Percentiles rank a stretch among this genome's conserved stretches.
phyloP scores from a whole-genome alignment of 2,888 invertebrate species.

The Drosophila vallismaia region DNA sequence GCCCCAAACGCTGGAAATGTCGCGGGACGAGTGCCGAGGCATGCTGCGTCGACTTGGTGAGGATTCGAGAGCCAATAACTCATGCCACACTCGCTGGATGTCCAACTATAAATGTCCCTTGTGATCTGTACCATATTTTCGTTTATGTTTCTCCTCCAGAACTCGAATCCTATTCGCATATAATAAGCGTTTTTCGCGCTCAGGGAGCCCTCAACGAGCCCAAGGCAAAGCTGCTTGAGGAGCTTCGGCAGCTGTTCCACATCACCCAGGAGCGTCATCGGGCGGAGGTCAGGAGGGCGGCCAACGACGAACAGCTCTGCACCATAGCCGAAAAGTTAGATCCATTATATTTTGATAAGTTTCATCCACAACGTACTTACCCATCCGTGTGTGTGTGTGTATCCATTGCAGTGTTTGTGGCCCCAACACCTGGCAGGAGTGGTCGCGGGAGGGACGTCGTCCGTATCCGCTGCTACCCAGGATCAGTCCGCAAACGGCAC shows the following conservation, averaged over 20 bases:
- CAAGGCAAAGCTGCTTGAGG: conserved; percentile 92
- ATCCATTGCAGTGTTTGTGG: conserved; percentile 86
- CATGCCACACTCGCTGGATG: neutral
- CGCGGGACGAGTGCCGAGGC: conserved; percentile 94
- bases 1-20: conserved; percentile 87
- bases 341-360: neutral
- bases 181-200: conserved; percentile 95
- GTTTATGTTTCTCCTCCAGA: conserved; percentile 85
- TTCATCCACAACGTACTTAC: neutral
- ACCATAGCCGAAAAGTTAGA: conserved; percentile 95
- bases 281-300: conserved; percentile 95
- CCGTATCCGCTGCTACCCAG: conserved; percentile 92
- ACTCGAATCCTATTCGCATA: conserved; percentile 95
- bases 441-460: conserved; percentile 94
- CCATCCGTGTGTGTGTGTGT: conserved; percentile 23
- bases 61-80: conserved; percentile 26
- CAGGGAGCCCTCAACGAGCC: conserved; percentile 94
- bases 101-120: neutral
- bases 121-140: conserved; percentile 1
- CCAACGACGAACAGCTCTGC: conserved; percentile 94
- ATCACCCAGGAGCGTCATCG: conserved; percentile 96
- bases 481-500: conserved; percentile 93
- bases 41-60: conserved; percentile 93
- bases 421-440: conserved; percentile 89
- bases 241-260: conserved; percentile 91